phyloP scores from a whole-genome alignment of 1,140 invertebrate genomes.

The Metopolophium dirhodum region DNA sequence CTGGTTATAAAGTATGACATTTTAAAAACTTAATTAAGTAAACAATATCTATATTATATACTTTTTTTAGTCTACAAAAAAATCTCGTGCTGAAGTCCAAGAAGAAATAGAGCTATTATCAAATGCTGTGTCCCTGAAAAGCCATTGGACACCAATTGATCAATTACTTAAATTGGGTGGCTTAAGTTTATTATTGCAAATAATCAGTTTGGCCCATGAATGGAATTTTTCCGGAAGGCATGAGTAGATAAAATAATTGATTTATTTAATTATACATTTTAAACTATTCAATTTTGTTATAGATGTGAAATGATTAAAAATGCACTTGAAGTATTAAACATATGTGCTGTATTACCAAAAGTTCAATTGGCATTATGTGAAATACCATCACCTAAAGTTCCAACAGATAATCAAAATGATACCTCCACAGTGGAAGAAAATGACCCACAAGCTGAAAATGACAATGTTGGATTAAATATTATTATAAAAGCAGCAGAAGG shows the following conservation, averaged over 20 bases:
- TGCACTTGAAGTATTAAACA: conserved; percentile 86
- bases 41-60: neutral
- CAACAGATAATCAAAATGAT: conserved; percentile 63
- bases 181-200: conserved; percentile 80
- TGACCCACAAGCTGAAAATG: conserved; percentile 65
- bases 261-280: neutral
- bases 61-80: conserved; percentile 71
- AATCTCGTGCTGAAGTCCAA: conserved; percentile 77
- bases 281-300: conserved; percentile 57
- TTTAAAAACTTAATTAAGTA: neutral
- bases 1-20: conserved; percentile 70
- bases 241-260: conserved; percentile 58
- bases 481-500: conserved; percentile 83
- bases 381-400: conserved; percentile 34
- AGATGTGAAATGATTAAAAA: conserved; percentile 88
- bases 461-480: conserved; percentile 73
- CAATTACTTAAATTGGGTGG: conserved; percentile 85
- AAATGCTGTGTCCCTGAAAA: conserved; percentile 76
- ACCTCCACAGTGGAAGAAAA: conserved; percentile 75
- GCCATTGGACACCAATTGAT: conserved; percentile 86
- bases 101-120: conserved; percentile 84
- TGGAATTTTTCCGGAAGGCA: conserved; percentile 90
- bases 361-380: conserved; percentile 79
- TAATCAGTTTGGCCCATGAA: conserved; percentile 87
- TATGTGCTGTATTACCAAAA: conserved; percentile 88